Percentiles rank a stretch among this genome's conserved stretches.
Conservation (phyloP, 2,797 vertebrate species). For the Syndactyla subalaris region DNA sequence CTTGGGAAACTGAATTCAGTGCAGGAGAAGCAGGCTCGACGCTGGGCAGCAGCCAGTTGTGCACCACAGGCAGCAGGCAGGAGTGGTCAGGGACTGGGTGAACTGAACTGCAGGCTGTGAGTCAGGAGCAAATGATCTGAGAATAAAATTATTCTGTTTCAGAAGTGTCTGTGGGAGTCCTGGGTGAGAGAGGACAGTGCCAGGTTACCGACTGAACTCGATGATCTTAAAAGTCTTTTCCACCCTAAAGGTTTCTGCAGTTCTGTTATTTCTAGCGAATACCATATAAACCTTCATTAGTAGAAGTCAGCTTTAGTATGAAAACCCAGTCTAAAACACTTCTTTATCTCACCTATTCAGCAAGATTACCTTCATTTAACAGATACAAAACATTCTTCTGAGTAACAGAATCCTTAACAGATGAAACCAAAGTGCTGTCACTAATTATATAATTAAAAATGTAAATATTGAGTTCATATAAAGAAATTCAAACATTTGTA, state of each 20-base stretch:
- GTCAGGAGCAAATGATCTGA: background rate
- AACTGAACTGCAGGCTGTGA: background rate
- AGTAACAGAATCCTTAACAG: background rate
- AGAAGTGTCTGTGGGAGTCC: background rate
- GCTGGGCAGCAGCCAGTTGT: background rate
- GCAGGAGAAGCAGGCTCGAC: background rate
- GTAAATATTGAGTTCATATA: background rate
- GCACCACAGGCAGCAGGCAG: background rate
- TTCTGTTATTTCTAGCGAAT: background rate
- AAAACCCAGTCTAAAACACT: background rate
- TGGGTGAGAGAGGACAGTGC: background rate
- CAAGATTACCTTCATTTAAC: background rate
- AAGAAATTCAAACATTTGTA: background rate
- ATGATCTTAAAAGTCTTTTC: background rate
- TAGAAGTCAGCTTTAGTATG: background rate
- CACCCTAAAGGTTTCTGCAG: background rate
- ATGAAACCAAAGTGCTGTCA: background rate
- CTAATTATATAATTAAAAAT: background rate
- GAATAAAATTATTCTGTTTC: background rate
- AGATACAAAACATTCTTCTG: background rate
- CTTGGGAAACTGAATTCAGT: background rate
- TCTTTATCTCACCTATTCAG: background rate
- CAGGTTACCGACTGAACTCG: rapidly evolving
- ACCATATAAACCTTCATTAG: background rate
- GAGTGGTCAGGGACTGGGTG: background rate